Base-by-base conservation (phyloP, 2,113 vertebrate species). In the Colistium nudipinnis region DNA sequence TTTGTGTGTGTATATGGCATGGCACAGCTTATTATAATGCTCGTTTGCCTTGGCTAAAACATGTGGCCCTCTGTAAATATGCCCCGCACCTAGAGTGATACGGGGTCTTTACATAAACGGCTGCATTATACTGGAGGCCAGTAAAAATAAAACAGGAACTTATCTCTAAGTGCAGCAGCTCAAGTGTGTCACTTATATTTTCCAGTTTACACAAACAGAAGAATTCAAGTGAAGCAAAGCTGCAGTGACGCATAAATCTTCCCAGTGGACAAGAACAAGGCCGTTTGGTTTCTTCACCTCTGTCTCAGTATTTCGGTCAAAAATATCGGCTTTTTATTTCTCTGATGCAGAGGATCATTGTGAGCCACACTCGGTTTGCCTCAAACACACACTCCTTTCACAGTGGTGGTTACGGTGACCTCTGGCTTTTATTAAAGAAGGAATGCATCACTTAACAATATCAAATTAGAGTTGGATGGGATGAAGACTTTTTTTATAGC, bases 371-470 rank as follows among this genome's bases (percentile, higher is more conserved):
- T 7, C 5, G 53, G 7, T 41, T 4, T 17, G 17, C 7, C 13
- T 36, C 63, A 48, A 63, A 73, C 33, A 44, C 69, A 52, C 55
- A 25, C 20, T 30, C 38, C 57, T 78, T 76, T 81, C 67, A 78
- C 31, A 39, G 25, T 22, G 9, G 36, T 33, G 17, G 22, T 70
- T 49, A 63, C 60, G 62, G 67, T 72, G 68, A 84, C 74, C 70
- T 76, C 59, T 79, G 78, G 63, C 38, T 85, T 80, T 78, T 82
- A 77, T 86, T 85, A 89, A 88, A 83, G 54, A 54, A 75, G 70
- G 82, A 87, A 87, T 87, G 80, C 80, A 87, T 89, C 81, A 76
- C 69, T 87, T 90, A 78, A 81, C 78, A 81, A 83, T 63, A 81
- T 88, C 68, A 82, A 82, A 91, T 87, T 74, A 84, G 45, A 25